phyloP scores from a whole-genome alignment of 2,888 invertebrate species.

The Smittia sp. region DNA sequence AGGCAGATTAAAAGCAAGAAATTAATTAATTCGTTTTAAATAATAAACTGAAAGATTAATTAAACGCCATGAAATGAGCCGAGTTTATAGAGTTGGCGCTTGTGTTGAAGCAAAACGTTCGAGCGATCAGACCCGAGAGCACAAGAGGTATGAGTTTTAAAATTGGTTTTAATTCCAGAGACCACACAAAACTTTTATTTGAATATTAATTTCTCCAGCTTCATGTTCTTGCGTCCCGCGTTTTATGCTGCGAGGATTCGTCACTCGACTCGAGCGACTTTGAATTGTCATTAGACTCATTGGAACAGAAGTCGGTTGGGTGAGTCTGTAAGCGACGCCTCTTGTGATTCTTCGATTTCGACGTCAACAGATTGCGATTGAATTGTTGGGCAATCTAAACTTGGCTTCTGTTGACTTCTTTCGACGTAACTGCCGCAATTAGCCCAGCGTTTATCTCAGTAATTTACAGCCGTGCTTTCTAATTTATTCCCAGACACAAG shows the following conservation, averaged over 20 bases:
- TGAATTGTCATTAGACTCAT: slow-evolving; percentile 23
- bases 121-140: neutral
- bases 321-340: no score
- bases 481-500: slow-evolving; percentile 18
- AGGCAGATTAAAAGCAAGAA: neutral
- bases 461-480: slow-evolving; percentile 27
- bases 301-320: slow-evolving; percentile 25
- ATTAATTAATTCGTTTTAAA: slow-evolving; percentile 38
- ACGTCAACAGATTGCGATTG: no score
- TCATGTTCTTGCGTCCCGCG: neutral
- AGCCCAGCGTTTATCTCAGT: slow-evolving; percentile 14
- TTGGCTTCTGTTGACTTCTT: no score
- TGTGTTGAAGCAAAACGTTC: neutral
- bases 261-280: neutral
- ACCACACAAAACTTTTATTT: slow-evolving; percentile 38
- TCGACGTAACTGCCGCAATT: no score
- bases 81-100: slow-evolving; percentile 39
- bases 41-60: slow-evolving; percentile 41
- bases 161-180: slow-evolving; percentile 32
- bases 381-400: no score
- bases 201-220: slow-evolving; percentile 29
- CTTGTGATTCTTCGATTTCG: no score
- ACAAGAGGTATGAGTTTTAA: slow-evolving; percentile 27
- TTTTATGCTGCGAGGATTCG: no score
- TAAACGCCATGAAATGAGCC: slow-evolving; percentile 40